These are phyloP conservation scores for Ptilodon capucinus DNA, from an alignment of 2,888 invertebrate species.

Conservation along the genomic window DNA sequence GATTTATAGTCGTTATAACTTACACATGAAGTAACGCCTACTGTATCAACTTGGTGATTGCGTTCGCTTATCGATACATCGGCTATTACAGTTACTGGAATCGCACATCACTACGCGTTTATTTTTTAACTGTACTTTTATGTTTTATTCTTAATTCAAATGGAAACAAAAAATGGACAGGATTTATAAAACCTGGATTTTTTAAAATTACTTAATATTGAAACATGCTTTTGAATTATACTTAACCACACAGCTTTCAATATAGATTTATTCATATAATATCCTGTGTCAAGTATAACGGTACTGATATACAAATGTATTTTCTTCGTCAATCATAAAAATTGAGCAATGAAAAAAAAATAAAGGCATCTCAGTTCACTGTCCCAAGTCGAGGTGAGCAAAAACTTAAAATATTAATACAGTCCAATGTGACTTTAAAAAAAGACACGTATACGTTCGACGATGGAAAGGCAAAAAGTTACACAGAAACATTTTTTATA, in stretches of 20 bases:
- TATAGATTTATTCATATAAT: slow-evolving; percentile 7
- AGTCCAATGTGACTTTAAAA: slow-evolving; percentile 25
- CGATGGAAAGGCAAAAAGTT: slow-evolving; percentile 16
- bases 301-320: slow-evolving; percentile 20
- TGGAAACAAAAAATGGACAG: no score
- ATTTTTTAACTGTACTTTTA: neutral
- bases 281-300: slow-evolving; percentile 16
- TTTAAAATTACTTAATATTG: no score
- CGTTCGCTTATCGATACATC: slow-evolving; percentile 57
- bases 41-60: slow-evolving; percentile 57
- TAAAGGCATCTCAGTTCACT: slow-evolving; percentile 22
- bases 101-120: neutral
- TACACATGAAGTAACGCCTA: slow-evolving; percentile 62
- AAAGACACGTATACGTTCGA: slow-evolving; percentile 20
- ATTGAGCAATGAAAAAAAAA: slow-evolving; percentile 21
- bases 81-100: slow-evolving; percentile 45
- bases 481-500: slow-evolving; percentile 25
- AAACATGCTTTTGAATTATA: neutral
- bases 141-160: no score
- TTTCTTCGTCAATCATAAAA: slow-evolving; percentile 36
- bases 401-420: slow-evolving; percentile 36
- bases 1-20: slow-evolving; percentile 70
- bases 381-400: slow-evolving; percentile 15
- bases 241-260: neutral
- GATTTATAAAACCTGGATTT: no score